phyloP scores from a whole-genome alignment of 1,140 invertebrate species.

The Schlechtendalia chinensis region DNA sequence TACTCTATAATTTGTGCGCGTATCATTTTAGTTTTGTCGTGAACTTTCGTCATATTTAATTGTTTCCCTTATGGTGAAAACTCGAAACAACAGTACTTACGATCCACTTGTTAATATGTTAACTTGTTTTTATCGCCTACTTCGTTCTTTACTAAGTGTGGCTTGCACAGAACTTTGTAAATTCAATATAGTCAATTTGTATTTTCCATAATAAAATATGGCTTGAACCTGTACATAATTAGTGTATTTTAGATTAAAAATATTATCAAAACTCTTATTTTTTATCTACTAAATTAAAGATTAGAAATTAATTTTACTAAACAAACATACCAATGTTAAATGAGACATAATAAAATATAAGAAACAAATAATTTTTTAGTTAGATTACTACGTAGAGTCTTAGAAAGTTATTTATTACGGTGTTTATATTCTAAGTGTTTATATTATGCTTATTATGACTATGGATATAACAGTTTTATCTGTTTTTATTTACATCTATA shows the following conservation, averaged over 20 bases:
- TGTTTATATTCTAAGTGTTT: background rate
- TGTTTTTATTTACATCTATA: background rate
- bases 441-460: background rate
- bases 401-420: background rate
- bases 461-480: background rate
- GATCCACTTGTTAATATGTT: too few relatives aligned
- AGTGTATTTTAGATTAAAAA: background rate
- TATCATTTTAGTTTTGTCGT: too few relatives aligned
- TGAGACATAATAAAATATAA: background rate
- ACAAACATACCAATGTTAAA: background rate
- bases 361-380: background rate
- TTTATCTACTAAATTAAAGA: background rate
- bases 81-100: too few relatives aligned
- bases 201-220: too few relatives aligned
- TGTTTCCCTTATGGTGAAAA: too few relatives aligned
- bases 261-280: background rate
- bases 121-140: too few relatives aligned
- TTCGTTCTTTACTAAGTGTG: background rate
- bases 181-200: too few relatives aligned
- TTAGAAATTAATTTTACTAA: background rate
- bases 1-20: too few relatives aligned
- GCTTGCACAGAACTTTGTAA: too few relatives aligned
- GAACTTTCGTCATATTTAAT: too few relatives aligned
- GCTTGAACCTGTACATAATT: too few relatives aligned
- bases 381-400: background rate